Base-by-base conservation (phyloP, 2,888 invertebrate species). In the Nomada fucata region DNA sequence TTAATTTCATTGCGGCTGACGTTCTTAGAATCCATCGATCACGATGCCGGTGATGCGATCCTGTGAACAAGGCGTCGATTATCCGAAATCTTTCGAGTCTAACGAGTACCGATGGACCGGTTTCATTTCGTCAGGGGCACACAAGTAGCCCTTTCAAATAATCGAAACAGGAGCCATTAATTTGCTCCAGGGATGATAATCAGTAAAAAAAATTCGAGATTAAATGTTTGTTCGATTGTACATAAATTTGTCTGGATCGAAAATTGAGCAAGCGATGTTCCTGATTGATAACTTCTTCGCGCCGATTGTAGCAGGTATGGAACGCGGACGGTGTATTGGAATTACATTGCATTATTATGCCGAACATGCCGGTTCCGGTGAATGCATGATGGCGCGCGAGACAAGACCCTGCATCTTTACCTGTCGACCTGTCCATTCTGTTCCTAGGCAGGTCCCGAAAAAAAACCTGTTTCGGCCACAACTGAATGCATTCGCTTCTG, bases 281-380 rank as follows among this genome's bases (percentile, higher is more conserved):
- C 59, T 74, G 13, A 83, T 53, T 74, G 61, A 83, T 73, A 69
- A 63, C 65, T 52, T 53, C 47, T 29, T 53, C 64, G 23, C 36
- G 53, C 52, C 36, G 71, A 68, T 52, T 55, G 50, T 47, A 42
- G 68, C 47, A 61, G 74, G 67, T 68, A 77, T 60, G 65, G 76
- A 76, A 29, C 47, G 59, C 53, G 9, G 18, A 44, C 36, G 57
- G 55, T 55, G 73, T 73, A 76, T 75, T 74, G 78, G 76, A 88
- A 84, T 82, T 84, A 82, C 82, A 26, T 42, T 47, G 42, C 80
- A 82, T 87, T 85, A 82, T 75, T 88, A 87, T 88, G 82, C 87
- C 42, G 67, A 18, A 55, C 87, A 83, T 23, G 23, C 23, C 85
- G 85, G 64, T 72, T 53, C 29, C 52, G 53, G 50, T 64, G 82